Conservation (phyloP, 2,113 vertebrate genomes). For the Benitochromis conjunctus region DNA sequence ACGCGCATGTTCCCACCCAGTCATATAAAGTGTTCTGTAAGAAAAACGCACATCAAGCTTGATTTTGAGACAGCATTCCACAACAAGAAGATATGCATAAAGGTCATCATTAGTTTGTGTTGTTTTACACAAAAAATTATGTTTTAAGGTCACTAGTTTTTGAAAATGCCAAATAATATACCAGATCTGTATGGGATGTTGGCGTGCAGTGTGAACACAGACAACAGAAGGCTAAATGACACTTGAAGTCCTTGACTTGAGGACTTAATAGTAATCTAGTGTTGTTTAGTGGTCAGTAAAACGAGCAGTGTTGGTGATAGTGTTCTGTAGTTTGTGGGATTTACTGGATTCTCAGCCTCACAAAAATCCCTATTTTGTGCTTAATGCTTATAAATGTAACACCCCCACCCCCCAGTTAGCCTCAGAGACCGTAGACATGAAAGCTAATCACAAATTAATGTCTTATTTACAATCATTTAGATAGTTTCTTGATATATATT, state of each 20-base stretch:
- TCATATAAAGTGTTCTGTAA: not conserved
- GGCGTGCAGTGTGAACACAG: not conserved
- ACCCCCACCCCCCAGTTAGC: not conserved
- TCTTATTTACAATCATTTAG: not conserved
- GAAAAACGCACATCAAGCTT: not conserved
- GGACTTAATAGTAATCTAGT: not conserved
- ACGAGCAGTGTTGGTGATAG: not conserved
- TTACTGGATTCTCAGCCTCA: not conserved
- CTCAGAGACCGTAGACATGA: not conserved
- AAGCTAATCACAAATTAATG: not conserved
- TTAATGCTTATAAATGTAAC: not conserved
- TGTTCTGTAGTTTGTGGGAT: not conserved
- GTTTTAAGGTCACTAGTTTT: too few relatives aligned
- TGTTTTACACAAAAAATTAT: too few relatives aligned
- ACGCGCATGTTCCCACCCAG: accelerated
- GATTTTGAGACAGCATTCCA: not conserved
- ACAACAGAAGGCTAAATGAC: not conserved
- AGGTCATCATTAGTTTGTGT: accelerated
- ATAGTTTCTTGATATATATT: not conserved
- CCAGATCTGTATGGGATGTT: too few relatives aligned
- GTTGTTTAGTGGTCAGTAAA: not conserved
- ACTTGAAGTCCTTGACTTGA: not conserved
- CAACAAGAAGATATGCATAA: not conserved
- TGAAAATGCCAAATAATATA: too few relatives aligned
- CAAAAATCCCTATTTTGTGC: not conserved